These are phyloP conservation scores for Adrianichthys oophorus DNA, from an alignment of 2,797 vertebrate genomes.

Conservation along the genomic window DNA sequence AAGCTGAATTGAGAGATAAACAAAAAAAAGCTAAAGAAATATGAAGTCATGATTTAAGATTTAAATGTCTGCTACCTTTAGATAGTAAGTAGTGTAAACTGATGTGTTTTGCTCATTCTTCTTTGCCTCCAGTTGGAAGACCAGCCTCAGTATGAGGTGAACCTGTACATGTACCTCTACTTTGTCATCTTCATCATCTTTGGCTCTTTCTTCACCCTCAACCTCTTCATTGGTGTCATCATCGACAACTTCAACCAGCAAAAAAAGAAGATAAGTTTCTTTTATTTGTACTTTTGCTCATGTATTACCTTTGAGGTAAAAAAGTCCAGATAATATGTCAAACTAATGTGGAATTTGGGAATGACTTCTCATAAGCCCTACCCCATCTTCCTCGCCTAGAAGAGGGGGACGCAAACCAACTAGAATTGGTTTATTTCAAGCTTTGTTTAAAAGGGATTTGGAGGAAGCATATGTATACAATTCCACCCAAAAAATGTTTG, in stretches of 20 bases:
- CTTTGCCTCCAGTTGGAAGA: conserved; percentile 78
- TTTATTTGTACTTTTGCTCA: neutral
- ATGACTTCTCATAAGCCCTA: neutral
- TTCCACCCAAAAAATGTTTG: no score
- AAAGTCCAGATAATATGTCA: neutral
- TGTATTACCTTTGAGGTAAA: neutral
- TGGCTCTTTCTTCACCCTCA: conserved; percentile 98
- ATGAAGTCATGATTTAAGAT: no score
- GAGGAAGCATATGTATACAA: no score
- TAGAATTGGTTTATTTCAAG: no score
- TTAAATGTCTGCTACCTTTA: no score
- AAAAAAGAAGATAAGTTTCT: conserved; percentile 98
- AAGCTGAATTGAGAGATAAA: no score
- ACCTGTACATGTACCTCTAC: conserved; percentile 97
- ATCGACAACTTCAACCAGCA: conserved; percentile 99
- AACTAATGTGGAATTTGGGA: neutral
- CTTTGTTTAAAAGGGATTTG: no score
- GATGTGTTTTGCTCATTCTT: neutral
- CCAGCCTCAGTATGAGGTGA: conserved; percentile 92
- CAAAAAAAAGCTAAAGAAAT: no score
- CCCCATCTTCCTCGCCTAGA: no score
- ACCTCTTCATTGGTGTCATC: conserved; percentile 98
- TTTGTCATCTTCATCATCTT: conserved; percentile 99
- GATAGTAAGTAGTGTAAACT: no score
- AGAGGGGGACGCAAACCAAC: no score